These are phyloP conservation scores for Watsonalla cultraria DNA, from an alignment of 2,888 invertebrate species.

Conservation along the genomic window DNA sequence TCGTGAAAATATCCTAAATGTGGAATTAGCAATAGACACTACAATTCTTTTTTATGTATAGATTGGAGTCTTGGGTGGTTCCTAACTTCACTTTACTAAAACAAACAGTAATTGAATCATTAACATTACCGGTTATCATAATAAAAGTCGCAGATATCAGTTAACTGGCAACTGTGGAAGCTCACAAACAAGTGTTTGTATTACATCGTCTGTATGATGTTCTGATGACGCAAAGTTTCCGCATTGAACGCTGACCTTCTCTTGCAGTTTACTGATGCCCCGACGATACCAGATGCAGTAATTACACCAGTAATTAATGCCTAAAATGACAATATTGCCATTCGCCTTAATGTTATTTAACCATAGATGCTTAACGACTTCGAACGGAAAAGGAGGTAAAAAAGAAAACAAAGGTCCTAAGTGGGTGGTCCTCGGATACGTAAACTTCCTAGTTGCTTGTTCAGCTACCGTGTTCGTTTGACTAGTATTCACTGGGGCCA, in stretches of 20 bases:
- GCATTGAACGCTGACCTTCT: conserved; percentile 1
- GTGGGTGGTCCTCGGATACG: background rate
- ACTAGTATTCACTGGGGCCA: background rate
- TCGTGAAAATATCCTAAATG: no score
- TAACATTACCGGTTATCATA: no score
- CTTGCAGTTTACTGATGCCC: background rate
- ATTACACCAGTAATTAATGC: no score
- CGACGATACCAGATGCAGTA: background rate
- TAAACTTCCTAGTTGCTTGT: background rate
- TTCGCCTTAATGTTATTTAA: no score
- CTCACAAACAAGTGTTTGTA: background rate
- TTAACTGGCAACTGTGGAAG: background rate
- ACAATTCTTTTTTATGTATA: no score
- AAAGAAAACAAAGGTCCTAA: background rate
- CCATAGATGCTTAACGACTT: no score
- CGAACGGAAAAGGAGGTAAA: background rate
- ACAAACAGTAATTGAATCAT: no score
- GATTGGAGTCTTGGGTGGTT: no score
- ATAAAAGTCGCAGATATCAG: background rate
- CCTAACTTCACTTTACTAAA: no score
- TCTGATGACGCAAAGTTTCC: background rate
- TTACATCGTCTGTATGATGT: background rate
- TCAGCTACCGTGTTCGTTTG: background rate
- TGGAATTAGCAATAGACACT: no score
- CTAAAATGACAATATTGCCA: no score